phyloP scores from a whole-genome alignment of 2,888 invertebrate genomes.

The Lithophane ornitopus region DNA sequence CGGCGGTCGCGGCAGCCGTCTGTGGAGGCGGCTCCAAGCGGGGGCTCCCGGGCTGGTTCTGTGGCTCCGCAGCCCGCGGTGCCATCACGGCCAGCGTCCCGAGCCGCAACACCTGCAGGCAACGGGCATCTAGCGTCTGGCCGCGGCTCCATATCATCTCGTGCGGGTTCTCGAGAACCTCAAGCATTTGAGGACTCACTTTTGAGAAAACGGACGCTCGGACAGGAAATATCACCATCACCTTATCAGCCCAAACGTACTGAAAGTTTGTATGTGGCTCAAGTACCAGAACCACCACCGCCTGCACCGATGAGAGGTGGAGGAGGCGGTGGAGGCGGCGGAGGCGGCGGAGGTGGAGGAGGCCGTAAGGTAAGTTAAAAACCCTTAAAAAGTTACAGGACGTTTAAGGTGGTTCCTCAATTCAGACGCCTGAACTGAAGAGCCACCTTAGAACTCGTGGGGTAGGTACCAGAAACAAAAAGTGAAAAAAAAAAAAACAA shows the following conservation, averaged over 20 bases:
- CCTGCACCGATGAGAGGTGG: conserved; percentile 82
- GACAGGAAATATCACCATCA: conserved; percentile 97
- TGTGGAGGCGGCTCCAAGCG: conserved; percentile 92
- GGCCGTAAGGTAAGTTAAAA: conserved; percentile 84
- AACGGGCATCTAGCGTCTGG: conserved; percentile 93
- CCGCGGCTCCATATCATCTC: conserved; percentile 90
- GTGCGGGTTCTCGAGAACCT: conserved; percentile 85
- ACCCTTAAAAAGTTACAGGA: no score
- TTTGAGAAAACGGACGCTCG: conserved; percentile 94
- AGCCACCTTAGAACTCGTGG: no score
- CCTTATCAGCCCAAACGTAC: conserved; percentile 97
- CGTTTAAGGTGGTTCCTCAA: no score
- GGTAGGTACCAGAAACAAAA: no score
- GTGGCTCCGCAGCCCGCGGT: conserved; percentile 93
- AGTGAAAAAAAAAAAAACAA: no score
- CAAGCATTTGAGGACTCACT: conserved; percentile 96
- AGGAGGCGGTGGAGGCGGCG: conserved; percentile 78
- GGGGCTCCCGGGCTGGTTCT: conserved; percentile 93
- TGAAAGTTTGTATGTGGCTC: conserved; percentile 95
- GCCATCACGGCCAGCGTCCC: conserved; percentile 91
- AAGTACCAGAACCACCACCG: conserved; percentile 86
- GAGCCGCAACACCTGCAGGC: conserved; percentile 90
- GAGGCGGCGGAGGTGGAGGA: conserved; percentile 81
- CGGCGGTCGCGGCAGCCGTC: conserved; percentile 95
- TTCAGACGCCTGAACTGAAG: no score